Evolutionary conservation across 2,888 invertebrate genomes (phyloP), one percentile per base, ranked within the genome.

Genomic region (Mesopsocus fuscifrons): DNA sequence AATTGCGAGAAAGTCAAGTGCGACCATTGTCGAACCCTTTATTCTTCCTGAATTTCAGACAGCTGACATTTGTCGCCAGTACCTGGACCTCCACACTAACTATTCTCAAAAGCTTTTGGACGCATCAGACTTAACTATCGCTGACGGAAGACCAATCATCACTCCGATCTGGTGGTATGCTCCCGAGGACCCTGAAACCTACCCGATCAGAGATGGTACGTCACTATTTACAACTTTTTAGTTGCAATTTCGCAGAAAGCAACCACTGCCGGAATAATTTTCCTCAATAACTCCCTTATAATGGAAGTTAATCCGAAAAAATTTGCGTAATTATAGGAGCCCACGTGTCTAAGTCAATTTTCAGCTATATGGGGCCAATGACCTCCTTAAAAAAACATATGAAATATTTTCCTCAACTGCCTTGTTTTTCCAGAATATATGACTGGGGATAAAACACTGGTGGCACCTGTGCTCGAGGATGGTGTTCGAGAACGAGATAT

Each of bases 81-180:
- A 71, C 55, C 71, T 78, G 0, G 62, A 71, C 1, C 57, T 85
- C 0, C 83, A 83, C 52, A 69, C 67, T 0, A 53, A 63, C 8
- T 72, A 73, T 50, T 47, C 58, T 2, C 67, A 71, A 1, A 61
- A 67, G 30, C 74, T 85, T 44, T 63, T 71, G 49, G 59, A 64
- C 2, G 71, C 73, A 0, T 78, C 79, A 68, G 54, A 69, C 41
- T 59, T 66, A 3, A 66, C 75, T 0, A 68, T 73, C 0, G 50
- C 52, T 2, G 63, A 67, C 2, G 83, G 82, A 9, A 65, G 68
- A 2, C 85, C 83, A 0, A 72, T 84, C 9, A 82, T 83, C 60
- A 66, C 77, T 2, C 88, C 88, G 0, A 66, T 88, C 26, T 89
- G 88, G 88, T 88, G 85, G 85, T 55, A 77, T 1, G 78, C 74